Evolutionary conservation across 2,113 vertebrate species (phyloP), one percentile per base, ranked within the genome.

Genomic region (Paradoxurus hermaphroditus): DNA sequence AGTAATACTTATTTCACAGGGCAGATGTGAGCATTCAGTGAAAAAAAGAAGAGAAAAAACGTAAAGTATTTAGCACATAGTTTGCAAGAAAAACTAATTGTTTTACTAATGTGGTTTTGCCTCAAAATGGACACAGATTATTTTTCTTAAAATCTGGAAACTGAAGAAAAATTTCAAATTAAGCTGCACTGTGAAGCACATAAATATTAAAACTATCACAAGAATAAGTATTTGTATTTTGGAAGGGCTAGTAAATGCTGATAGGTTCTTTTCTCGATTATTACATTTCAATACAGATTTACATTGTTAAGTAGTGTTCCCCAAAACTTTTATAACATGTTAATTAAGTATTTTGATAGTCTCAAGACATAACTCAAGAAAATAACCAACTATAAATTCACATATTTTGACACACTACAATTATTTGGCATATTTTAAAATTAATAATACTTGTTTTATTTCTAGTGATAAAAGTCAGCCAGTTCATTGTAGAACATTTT

Each of bases 61-160:
- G 9, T 21, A 36, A 93, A 36, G 41, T 12, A 36, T 41, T 6
- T 81, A 70, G 39, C 18, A 29, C 49, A 41, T 12, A 83, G 56
- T 46, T 39, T 93, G 44, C 44, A 90, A 49, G 70, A 77, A 53
- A 92, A 90, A 53, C 83, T 36, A 68, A 49, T 56, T 39, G 39
- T 44, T 23, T 84, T 81, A 39, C 56, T 46, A 19, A 62, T 36
- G 85, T 29, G 44, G 44, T n/a, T 90, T 87, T 91, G 51, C 53
- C 19, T 75, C n/a, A 92, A 77, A 31, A 73, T 75, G 13, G 53
- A 63, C 12, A 79, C 13, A 84, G 72, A 44, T 11, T 81, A 7
- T 77, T 97, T 94, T 44, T 8, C 36, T 90, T 94, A 83, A 87
- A 90, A 87, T 84, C n/a, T 62, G 63, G 81, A 90, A 94, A 96